A percentile compares a stretch with the other conserved stretches of the same genome.
These are phyloP conservation scores for Circaetus gallicus DNA, from an alignment of 2,113 vertebrate genomes.

Conservation along the genomic window DNA sequence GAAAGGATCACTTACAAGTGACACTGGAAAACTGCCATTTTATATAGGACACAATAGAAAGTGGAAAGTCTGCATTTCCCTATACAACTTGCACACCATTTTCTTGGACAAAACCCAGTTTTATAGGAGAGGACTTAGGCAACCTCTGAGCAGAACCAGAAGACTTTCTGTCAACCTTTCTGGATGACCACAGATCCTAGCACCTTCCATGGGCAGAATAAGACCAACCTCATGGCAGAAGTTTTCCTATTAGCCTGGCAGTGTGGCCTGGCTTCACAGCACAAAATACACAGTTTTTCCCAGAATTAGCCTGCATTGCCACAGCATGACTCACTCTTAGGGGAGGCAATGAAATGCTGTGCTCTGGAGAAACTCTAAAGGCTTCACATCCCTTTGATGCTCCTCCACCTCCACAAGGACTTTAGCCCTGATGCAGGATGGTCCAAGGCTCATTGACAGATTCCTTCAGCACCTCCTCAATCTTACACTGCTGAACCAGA, in stretches of 20 bases:
- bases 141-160: background rate
- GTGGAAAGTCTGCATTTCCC: background rate
- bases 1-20: background rate
- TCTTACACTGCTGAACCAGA: background rate
- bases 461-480: background rate
- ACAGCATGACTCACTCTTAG: fast-evolving
- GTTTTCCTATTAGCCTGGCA: background rate
- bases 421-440: fast-evolving
- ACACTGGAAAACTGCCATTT: background rate
- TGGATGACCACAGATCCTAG: background rate
- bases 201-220: background rate
- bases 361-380: background rate
- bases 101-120: background rate
- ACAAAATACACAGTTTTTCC: background rate
- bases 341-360: background rate
- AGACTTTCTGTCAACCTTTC: background rate
- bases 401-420: background rate
- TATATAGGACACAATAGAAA: background rate
- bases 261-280: fast-evolving
- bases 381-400: background rate
- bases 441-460: background rate
- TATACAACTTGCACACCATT: background rate
- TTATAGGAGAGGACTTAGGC: background rate
- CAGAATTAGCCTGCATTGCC: background rate
- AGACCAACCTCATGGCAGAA: background rate